Evolutionary conservation across 1,140 invertebrate genomes (phyloP), one percentile per base, ranked within the genome.

Genomic region (Venustaconcha ellipsiformis): DNA sequence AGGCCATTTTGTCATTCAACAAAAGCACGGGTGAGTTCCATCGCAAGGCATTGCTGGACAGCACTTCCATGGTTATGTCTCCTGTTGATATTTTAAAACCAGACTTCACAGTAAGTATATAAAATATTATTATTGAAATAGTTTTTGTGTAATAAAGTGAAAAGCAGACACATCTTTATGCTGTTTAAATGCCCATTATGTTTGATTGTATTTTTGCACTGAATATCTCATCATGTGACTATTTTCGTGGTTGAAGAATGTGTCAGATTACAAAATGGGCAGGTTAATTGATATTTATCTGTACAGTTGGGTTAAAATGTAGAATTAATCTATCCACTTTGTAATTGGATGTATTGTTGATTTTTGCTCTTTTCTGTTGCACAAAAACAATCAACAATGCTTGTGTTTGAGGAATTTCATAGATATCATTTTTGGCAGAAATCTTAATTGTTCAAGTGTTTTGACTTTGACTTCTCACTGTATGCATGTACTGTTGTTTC

Each of bases 61-160:
- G 83, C 65, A 88, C 88, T 20, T 84, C 86, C 14, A 87, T 89
- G 86, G 88, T 89, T 48, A 89, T 89, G 88, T 87, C 87, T 14
- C 88, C 88, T 73, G 82, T 89, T 64, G 88, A 89, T 67, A 80
- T 87, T 14, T 11, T 57, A 23, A 81, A 84, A 1, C 85, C 86
- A 62, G 79, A 88, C 71, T 80, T 87, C 67, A n/a, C 86, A 80
- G 86, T 88, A 80, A 63, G n/a, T 59, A 67, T 59, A 20, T 65
- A 59, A 17, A 18, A 6, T n/a, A 60, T n/a, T n/a, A 23, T 23
- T n/a, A 23, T 4, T 23, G 20, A 60, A 60, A n/a, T 6, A 4
- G 4, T 23, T 4, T 60, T n/a, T 6, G 59, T 60, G 20, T 23
- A 60, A 64, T n/a, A 64, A 64, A 26, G 30, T 57, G 8, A 23